Conservation (phyloP, 2,113 vertebrate species). For the Dendropsophus ebraccatus region DNA sequence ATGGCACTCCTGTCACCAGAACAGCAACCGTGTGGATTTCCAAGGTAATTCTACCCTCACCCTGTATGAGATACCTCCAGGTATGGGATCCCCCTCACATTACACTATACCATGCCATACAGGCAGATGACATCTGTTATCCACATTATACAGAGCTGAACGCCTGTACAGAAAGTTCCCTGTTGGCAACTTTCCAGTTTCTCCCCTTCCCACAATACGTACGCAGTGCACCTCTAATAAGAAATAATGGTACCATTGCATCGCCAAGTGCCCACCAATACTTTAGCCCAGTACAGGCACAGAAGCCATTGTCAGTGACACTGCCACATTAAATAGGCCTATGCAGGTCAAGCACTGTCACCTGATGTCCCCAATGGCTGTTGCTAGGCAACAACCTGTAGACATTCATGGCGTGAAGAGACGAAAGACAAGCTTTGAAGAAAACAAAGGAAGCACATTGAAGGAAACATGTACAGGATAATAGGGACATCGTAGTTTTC, state of each 20-base stretch:
- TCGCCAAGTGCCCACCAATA: neutral
- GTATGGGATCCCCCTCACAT: no score
- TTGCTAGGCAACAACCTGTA: conserved; percentile 15
- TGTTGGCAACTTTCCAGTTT: neutral
- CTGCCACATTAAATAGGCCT: conserved; percentile 62
- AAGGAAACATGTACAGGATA: neutral
- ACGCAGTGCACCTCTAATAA: neutral
- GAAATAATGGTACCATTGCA: neutral
- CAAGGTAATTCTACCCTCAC: no score
- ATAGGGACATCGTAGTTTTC: neutral
- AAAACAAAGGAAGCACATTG: conserved; percentile 2
- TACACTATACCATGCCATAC: no score
- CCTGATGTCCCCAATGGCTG: neutral
- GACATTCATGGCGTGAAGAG: neutral
- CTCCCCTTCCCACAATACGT: neutral
- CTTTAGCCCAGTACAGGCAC: neutral
- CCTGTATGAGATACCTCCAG: no score
- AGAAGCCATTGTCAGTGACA: conserved; percentile 39
- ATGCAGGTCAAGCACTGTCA: conserved; percentile 1
- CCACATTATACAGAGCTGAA: neutral
- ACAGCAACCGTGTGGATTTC: no score
- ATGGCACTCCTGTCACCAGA: no score
- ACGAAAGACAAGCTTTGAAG: conserved; percentile 13
- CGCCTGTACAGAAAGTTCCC: no score
- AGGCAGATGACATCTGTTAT: no score